Evolutionary conservation across 2,797 vertebrate genomes (phyloP).

Genomic region (Alosa sapidissima): DNA sequence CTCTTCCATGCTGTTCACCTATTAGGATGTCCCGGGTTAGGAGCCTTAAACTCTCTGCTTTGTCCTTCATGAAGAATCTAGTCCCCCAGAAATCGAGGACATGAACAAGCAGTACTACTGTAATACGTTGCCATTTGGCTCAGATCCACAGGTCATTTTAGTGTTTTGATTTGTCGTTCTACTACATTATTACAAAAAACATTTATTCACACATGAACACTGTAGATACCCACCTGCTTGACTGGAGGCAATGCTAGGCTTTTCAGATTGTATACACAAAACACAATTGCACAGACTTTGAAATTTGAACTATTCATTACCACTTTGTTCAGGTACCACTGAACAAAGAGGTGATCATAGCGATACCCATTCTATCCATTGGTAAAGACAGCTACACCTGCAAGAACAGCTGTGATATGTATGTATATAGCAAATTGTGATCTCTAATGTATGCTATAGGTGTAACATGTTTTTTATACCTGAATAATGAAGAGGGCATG

Average conservation of each 20-base stretch:
- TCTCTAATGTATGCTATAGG: background rate
- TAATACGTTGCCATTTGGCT: background rate
- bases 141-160: background rate
- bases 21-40: background rate
- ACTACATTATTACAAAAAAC: background rate
- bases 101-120: background rate
- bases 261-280: background rate
- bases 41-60: background rate
- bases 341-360: slow-evolving; percentile 46
- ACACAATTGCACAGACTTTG: background rate
- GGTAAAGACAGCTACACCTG: slow-evolving; percentile 46
- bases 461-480: background rate
- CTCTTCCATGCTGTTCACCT: background rate
- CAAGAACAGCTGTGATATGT: slow-evolving; percentile 39
- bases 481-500: background rate
- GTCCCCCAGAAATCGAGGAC: background rate
- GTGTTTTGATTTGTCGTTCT: background rate
- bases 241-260: background rate
- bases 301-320: background rate
- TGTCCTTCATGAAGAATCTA: slow-evolving; percentile 15
- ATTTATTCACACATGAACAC: background rate
- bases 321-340: slow-evolving; percentile 43
- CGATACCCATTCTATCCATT: slow-evolving; percentile 53
- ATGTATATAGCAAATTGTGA: slow-evolving; percentile 20
- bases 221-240: background rate